Conservation (phyloP, 2,797 vertebrate genomes). For the Margarornis squamiger region DNA sequence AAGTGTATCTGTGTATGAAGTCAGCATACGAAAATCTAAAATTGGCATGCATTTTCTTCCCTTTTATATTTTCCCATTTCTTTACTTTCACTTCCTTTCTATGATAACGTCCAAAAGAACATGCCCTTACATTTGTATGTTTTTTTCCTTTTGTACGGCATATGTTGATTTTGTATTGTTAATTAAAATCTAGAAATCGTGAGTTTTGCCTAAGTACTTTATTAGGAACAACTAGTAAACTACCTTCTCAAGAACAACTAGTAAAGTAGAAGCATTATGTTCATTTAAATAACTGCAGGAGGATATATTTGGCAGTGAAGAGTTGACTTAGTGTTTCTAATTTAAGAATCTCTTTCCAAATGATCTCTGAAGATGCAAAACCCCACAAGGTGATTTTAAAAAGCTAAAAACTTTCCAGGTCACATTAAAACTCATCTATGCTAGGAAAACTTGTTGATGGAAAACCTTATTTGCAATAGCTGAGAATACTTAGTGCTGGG, state of each 20-base stretch:
- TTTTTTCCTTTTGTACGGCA: not conserved
- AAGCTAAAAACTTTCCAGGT: not conserved
- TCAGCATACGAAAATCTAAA: not conserved
- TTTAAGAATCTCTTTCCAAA: not conserved
- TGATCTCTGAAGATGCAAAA: not conserved
- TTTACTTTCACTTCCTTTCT: not conserved
- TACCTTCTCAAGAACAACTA: not conserved
- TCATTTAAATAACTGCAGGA: not conserved
- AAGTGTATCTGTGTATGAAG: not conserved
- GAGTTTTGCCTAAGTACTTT: not conserved
- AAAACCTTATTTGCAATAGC: not conserved
- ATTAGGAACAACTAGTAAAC: not conserved
- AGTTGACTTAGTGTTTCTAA: not conserved
- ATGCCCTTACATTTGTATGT: not conserved
- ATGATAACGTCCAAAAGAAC: not conserved
- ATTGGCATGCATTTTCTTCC: not conserved
- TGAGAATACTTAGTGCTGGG: not conserved
- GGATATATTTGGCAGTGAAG: not conserved
- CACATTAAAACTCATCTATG: not conserved
- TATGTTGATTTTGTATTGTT: not conserved
- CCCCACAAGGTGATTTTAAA: not conserved
- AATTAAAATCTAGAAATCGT: not conserved
- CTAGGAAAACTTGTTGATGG: not conserved
- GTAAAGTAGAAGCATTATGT: not conserved
- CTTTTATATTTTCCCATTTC: not conserved